A percentile compares a stretch with the other conserved stretches of the same genome.
Evolutionary conservation across 2,797 vertebrate genomes (phyloP).

Genomic region (Chromis chromis): DNA sequence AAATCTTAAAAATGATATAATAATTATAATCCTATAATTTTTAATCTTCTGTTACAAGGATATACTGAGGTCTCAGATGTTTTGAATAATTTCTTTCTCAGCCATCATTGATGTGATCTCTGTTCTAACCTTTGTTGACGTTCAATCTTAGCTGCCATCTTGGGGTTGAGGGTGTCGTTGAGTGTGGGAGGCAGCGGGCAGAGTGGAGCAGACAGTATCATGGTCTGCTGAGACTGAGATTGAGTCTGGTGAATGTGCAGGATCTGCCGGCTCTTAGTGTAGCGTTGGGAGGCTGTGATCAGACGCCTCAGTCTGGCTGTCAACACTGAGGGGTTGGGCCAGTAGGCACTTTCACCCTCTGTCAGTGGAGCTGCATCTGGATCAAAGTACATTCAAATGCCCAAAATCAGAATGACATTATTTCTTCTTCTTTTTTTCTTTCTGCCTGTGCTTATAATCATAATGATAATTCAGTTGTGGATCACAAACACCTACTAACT

Average conservation of each 20-base stretch:
- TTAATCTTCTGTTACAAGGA: background rate
- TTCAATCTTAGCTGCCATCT: constrained; percentile 98
- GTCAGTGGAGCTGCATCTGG: constrained; percentile 88
- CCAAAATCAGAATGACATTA: background rate
- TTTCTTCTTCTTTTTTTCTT: constrained; percentile 1
- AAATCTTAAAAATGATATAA: background rate
- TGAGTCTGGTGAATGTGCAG: constrained; percentile 91
- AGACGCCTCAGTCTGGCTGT: constrained; percentile 95
- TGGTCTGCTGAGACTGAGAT: constrained; percentile 81
- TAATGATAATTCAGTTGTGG: constrained; percentile 19
- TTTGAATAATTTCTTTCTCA: background rate
- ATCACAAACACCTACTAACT: constrained; percentile 58
- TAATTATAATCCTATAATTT: background rate
- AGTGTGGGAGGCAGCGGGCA: constrained; percentile 87
- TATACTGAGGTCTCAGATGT: background rate
- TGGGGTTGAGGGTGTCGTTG: constrained; percentile 92
- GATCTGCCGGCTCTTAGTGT: constrained; percentile 94
- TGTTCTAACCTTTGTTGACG: constrained; percentile 93
- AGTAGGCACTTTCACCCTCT: constrained; percentile 91
- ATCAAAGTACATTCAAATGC: constrained; percentile 9
- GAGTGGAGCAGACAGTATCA: constrained; percentile 84
- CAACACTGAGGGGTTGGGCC: constrained; percentile 94
- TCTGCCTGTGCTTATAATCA: background rate
- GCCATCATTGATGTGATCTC: background rate
- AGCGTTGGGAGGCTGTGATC: constrained; percentile 97